These are phyloP conservation scores for Chelmon rostratus DNA, from an alignment of 2,797 vertebrate genomes.

Conservation along the genomic window DNA sequence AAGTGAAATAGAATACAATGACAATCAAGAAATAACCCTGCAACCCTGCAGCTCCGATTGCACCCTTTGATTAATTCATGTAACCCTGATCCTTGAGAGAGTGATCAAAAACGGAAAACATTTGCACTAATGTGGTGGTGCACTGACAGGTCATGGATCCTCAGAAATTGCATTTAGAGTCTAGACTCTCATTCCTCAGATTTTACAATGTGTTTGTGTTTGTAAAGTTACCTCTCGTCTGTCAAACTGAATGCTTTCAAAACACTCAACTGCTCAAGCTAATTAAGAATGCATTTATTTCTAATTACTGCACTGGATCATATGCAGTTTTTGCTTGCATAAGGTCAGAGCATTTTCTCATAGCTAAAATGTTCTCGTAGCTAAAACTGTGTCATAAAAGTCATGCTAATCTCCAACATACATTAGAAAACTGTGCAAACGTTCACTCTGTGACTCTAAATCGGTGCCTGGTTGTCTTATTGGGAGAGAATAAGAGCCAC, in stretches of 20 bases:
- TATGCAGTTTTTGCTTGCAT: background rate
- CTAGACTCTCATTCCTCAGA: background rate
- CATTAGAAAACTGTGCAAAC: background rate
- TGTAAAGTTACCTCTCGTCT: background rate
- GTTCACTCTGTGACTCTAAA: background rate
- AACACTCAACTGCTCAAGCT: background rate
- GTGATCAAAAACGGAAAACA: background rate
- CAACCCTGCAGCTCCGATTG: background rate
- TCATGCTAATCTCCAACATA: background rate
- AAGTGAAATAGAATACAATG: background rate
- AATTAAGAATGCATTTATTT: background rate
- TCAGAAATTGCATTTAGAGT: background rate
- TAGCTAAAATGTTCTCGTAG: no score
- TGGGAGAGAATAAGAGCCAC: constrained; percentile 23
- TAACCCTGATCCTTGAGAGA: background rate
- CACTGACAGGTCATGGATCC: background rate
- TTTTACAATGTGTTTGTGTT: constrained; percentile 4
- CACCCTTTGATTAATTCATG: background rate
- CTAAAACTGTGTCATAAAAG: background rate
- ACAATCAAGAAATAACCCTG: background rate
- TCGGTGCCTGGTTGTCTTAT: constrained; percentile 23
- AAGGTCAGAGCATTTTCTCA: background rate
- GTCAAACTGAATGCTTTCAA: background rate
- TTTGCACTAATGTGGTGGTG: background rate
- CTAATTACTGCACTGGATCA: background rate